Base-by-base conservation (phyloP, 2,113 vertebrate genomes). In the Indicator indicator region DNA sequence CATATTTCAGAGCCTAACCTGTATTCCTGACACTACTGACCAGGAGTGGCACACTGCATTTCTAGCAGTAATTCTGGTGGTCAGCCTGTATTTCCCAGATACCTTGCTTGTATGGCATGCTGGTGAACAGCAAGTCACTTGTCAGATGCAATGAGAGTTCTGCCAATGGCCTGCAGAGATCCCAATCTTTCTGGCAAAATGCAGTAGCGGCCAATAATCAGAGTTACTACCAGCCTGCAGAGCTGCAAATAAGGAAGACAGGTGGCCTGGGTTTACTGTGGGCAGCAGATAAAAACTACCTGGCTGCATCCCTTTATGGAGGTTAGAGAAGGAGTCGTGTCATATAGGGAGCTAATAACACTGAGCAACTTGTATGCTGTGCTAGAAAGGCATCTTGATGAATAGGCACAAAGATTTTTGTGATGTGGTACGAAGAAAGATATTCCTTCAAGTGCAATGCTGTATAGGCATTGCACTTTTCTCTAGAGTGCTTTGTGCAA, bases 351-450 rank as follows among this genome's bases (percentile, higher is more conserved):
- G 24, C 44, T 80, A 21, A 76, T 13, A 70, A 56, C 36, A 38
- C 32, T 1, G 1, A 63, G 30, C 16, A 9, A 0, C 0, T 38
- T 56, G 24, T 2, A 0, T 30, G 5, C 10, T 83, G 48, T 36
- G 11, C 67, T 11, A 12, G 40, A 19, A n/a, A 71, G 62, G 18
- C 15, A 23, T 33, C 48, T 60, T 2, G 1, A 40, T 27, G 50
- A 50, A 18, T 40, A 74, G 80, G 38, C 13, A 67, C 36, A 70
- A 73, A 80, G 36, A 9, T 67, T 16, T 90, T 67, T 74, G 27
- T 40, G 32, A 9, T 30, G 27, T 17, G n/a, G 6, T 73, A 15
- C 40, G 27, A 32, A 70, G 75, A 48, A 83, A 77, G 52, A 54
- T n/a, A 18, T 2, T 60, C 27, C 27, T 70, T 70, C 60, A 77